These are phyloP conservation scores for Coelopa frigida DNA, from an alignment of 1,140 invertebrate species.

Conservation along the genomic window DNA sequence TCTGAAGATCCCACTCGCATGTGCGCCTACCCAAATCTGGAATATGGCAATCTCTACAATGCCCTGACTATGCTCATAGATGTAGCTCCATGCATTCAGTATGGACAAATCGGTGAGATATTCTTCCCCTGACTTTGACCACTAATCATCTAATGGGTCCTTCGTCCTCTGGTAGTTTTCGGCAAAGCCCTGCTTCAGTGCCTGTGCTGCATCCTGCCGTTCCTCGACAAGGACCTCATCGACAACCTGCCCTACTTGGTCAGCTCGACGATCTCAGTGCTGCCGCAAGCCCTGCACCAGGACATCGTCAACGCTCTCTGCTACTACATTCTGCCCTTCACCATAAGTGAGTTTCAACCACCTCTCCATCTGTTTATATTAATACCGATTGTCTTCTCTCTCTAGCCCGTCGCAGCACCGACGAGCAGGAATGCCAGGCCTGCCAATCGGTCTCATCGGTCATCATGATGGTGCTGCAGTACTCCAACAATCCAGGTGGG, in stretches of 20 bases:
- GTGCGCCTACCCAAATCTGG: constrained; percentile 86
- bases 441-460: constrained; percentile 89
- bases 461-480: constrained; percentile 96
- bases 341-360: constrained; percentile 83
- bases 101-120: constrained; percentile 66
- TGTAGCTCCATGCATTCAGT: constrained; percentile 74
- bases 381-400: constrained; percentile 14
- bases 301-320: constrained; percentile 93
- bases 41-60: constrained; percentile 90
- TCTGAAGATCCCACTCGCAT: constrained; percentile 78
- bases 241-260: constrained; percentile 92
- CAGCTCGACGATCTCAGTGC: constrained; percentile 85
- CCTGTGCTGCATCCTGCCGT: constrained; percentile 86
- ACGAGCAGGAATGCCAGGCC: constrained; percentile 73
- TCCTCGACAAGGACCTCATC: constrained; percentile 91
- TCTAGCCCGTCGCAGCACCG: constrained; percentile 58
- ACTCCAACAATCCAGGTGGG: constrained; percentile 81
- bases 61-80: constrained; percentile 75
- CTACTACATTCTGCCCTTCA: constrained; percentile 94
- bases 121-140: constrained; percentile 1
- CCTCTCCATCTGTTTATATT: no score
- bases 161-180: constrained; percentile 61
- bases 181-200: constrained; percentile 86
- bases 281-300: constrained; percentile 85
- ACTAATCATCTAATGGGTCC: constrained; percentile 11